Percentiles rank a stretch among this genome's conserved stretches.
phyloP scores from a whole-genome alignment of 35 echinoderm and acorn worm species.

The Chiridota heheva region DNA sequence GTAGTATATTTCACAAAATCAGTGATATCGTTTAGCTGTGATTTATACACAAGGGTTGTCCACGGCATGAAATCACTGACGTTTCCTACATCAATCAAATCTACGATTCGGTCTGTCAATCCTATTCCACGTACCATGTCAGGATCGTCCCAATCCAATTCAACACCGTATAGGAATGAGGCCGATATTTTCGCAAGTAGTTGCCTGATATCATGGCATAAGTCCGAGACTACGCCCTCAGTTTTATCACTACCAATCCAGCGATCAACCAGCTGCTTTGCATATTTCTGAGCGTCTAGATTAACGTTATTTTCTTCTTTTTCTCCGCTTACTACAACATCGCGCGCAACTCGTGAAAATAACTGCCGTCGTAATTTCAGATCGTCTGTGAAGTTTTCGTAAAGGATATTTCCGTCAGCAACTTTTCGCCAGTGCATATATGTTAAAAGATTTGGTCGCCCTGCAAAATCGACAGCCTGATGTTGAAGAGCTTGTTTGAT shows the following conservation, averaged over 20 bases:
- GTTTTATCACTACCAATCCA: slow-evolving; percentile 72
- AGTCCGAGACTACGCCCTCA: slow-evolving; percentile 56
- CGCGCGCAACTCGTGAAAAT: slow-evolving; percentile 65
- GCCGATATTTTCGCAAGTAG: slow-evolving; percentile 83
- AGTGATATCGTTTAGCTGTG: slow-evolving; percentile 61
- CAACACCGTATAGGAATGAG: slow-evolving; percentile 68
- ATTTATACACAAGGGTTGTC: slow-evolving; percentile 57
- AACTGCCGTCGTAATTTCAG: slow-evolving; percentile 90
- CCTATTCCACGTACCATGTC: slow-evolving; percentile 50
- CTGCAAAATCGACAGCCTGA: slow-evolving; percentile 82
- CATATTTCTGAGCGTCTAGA: too few species aligned
- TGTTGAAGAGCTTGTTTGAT: slow-evolving; percentile 75
- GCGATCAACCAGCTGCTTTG: slow-evolving; percentile 41
- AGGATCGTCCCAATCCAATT: slow-evolving; percentile 55
- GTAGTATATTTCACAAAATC: too few species aligned
- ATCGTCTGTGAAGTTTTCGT: slow-evolving; percentile 48
- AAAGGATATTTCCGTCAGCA: slow-evolving; percentile 59
- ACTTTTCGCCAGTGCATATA: slow-evolving; percentile 59
- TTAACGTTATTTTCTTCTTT: slow-evolving; percentile 54
- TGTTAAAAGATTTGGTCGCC: slow-evolving; percentile 73
- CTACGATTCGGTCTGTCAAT: slow-evolving; percentile 62
- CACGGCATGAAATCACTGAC: slow-evolving; percentile 87
- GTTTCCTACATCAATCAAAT: slow-evolving; percentile 61
- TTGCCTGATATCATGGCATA: slow-evolving; percentile 49
- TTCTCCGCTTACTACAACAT: slow-evolving; percentile 31